Evolutionary conservation across 2,888 invertebrate species (phyloP).

Genomic region (Sericinus montela): DNA sequence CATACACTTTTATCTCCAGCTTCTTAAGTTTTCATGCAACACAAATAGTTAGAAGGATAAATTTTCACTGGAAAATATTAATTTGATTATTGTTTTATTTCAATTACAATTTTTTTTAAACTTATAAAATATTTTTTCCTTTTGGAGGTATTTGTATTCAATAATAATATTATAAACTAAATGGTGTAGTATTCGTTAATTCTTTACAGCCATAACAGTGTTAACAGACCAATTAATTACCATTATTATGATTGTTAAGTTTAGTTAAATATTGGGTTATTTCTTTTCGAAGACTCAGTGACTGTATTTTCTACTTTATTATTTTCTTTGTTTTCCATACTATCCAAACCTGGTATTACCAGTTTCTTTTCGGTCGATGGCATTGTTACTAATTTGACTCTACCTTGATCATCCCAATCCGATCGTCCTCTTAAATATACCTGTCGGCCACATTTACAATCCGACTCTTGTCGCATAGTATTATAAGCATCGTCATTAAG

Average conservation of each 20-base stretch:
- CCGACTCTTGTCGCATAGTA: constrained; percentile 15
- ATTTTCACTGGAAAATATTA: not conserved
- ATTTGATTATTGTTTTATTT: too few relatives aligned
- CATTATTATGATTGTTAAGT: too few relatives aligned
- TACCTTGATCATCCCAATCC: constrained; percentile 26
- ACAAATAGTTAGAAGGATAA: not conserved
- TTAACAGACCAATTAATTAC: too few relatives aligned
- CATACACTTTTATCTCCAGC: constrained; percentile 28
- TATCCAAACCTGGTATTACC: not conserved
- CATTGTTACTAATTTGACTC: constrained; percentile 5
- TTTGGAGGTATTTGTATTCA: too few relatives aligned
- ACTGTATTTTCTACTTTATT: not conserved
- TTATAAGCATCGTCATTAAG: constrained; percentile 4
- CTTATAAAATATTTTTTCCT: too few relatives aligned
- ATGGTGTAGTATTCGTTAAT: too few relatives aligned
- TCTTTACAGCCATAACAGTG: too few relatives aligned
- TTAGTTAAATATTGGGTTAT: constrained; percentile 1
- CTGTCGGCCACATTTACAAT: constrained; percentile 29
- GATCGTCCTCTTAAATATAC: constrained; percentile 18
- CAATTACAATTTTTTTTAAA: too few relatives aligned
- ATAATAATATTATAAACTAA: too few relatives aligned
- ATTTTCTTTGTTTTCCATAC: constrained; percentile 4
- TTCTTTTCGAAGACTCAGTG: not conserved
- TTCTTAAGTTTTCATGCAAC: not conserved
- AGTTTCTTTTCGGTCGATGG: constrained; percentile 1